Evolutionary conservation across 1,140 invertebrate genomes (phyloP), one percentile per base, ranked within the genome.

Genomic region (Platorchestia sp.): DNA sequence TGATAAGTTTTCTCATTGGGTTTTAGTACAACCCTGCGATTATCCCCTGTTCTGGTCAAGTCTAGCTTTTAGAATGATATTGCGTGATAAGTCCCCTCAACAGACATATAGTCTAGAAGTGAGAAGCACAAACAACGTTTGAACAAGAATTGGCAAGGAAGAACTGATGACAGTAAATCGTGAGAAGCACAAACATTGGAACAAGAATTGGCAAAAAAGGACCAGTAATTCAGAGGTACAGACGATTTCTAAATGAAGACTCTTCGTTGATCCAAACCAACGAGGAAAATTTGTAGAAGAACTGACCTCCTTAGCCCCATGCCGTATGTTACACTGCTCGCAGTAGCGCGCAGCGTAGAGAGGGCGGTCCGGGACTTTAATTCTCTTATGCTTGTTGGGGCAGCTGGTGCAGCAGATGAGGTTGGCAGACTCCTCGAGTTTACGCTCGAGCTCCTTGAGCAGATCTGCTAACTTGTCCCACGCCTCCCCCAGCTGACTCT

Each of bases 401-500:
- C 99, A 99, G 97, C 99, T 99, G 97, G 98, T 99, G 97, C 98
- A 99, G 97, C 98, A 97, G 97, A 99, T 99, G 59, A 98, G 99
- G 97, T 98, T 99, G 95, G 98, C 98, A 90, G 98, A 99, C 97
- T 99, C 98, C 97, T 99, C 98, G 98, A 99, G 99, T 97, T 99
- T 99, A 97, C 99, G 98, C 97, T 99, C 98, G 96, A 99, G 97
- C 45, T 95, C 95, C 27, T 96, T 96, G 36, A 96, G 90, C 43
- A 96, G 95, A 41, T 96, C 96, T 59, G 96, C 96, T 89, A 96
- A 59, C 86, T 96, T 96, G 51, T 96, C 96, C 96, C 95, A 96
- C 1, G 96, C 96, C 14, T 96, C 96, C 59, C 96, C 96, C 44
- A 96, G 95, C 43, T 96, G 96, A 42, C 95, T 95, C 95, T 96